Evolutionary conservation across 2,797 vertebrate species (phyloP).

Genomic region (Amazona ochrocephala): DNA sequence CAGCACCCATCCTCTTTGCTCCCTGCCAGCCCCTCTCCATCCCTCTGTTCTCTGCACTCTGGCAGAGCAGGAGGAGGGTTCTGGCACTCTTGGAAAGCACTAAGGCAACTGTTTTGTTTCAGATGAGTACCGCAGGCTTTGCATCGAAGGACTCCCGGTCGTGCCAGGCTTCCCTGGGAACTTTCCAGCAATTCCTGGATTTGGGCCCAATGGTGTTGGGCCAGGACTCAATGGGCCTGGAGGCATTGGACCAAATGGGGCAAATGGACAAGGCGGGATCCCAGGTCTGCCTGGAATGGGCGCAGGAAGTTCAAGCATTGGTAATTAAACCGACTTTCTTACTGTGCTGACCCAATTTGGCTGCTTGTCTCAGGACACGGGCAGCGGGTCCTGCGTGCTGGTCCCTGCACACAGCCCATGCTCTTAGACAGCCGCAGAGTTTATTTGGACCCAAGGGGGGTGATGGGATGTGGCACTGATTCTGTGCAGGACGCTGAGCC

Average conservation of each 20-base stretch:
- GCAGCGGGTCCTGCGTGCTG: background rate
- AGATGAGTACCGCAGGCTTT: slow-evolving; percentile 91
- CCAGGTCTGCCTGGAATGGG: slow-evolving; percentile 74
- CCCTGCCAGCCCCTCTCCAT: background rate
- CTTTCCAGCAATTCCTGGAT: slow-evolving; percentile 63
- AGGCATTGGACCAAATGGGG: slow-evolving; percentile 57
- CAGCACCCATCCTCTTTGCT: background rate
- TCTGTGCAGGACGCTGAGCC: slow-evolving; percentile 33
- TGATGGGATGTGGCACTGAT: background rate
- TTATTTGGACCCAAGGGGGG: background rate
- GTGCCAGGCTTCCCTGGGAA: slow-evolving; percentile 64
- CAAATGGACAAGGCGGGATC: slow-evolving; percentile 67
- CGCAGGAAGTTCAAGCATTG: slow-evolving; percentile 67
- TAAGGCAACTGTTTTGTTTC: background rate
- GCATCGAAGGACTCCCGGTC: slow-evolving; percentile 83
- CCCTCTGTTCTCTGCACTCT: background rate
- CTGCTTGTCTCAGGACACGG: background rate
- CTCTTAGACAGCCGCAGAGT: background rate
- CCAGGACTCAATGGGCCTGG: slow-evolving; percentile 62
- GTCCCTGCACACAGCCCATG: background rate
- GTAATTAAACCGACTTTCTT: slow-evolving; percentile 44
- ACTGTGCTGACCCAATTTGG: background rate
- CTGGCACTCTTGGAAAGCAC: background rate
- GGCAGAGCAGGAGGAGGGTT: background rate
- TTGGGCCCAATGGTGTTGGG: slow-evolving; percentile 53